These are phyloP conservation scores for Lepisosteus oculatus DNA, from an alignment of 2,113 vertebrate genomes.

Conservation along the genomic window DNA sequence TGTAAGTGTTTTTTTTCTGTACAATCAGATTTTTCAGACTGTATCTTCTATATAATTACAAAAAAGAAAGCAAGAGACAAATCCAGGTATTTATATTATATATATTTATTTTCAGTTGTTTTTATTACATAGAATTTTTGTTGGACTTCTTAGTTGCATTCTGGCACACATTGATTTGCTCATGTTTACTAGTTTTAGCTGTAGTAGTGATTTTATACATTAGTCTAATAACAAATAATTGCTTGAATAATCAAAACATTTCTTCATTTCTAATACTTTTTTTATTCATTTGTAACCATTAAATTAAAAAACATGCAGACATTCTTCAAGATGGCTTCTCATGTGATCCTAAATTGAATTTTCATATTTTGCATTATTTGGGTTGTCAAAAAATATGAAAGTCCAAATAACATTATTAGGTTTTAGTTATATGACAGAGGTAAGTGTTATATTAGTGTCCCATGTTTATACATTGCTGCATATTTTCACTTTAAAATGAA, in stretches of 20 bases:
- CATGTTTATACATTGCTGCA: not conserved
- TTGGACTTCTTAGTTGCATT: constrained; percentile 4
- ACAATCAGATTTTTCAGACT: not conserved
- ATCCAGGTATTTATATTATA: constrained; percentile 57
- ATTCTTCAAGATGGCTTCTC: constrained; percentile 29
- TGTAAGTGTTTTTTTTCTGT: constrained; percentile 73
- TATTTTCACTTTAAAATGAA: not conserved
- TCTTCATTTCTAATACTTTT: not conserved
- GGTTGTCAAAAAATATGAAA: constrained; percentile 13
- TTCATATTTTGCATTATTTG: constrained; percentile 1
- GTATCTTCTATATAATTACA: constrained; percentile 47
- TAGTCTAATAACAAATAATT: not conserved
- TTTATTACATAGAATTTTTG: constrained; percentile 1
- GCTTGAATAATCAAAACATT: not conserved
- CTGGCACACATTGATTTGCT: constrained; percentile 17
- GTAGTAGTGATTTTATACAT: not conserved
- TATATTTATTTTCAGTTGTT: constrained; percentile 27
- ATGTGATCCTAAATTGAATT: constrained; percentile 21
- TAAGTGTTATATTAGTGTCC: constrained; percentile 25
- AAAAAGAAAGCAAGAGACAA: constrained; percentile 73
- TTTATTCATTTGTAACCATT: not conserved
- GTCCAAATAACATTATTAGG: constrained; percentile 15
- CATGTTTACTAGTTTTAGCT: not conserved
- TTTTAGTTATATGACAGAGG: constrained; percentile 15
- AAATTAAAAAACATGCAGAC: not conserved